These are phyloP conservation scores for Drosophila quinaria DNA, from an alignment of 2,888 invertebrate genomes.

Conservation along the genomic window DNA sequence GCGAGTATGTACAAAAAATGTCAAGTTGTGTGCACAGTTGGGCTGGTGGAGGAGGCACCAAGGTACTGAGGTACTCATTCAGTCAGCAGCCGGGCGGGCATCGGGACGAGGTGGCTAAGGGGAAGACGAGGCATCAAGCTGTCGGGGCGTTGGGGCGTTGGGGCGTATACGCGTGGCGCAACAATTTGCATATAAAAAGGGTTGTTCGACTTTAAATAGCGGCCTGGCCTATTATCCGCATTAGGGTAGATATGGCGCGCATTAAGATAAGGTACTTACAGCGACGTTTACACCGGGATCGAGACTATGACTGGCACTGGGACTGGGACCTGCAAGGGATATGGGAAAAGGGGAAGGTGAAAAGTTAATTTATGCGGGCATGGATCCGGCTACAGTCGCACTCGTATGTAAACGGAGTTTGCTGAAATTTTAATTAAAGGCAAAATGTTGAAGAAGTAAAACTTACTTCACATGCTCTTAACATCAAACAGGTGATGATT, in stretches of 20 bases:
- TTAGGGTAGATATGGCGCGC: slow-evolving; percentile 78
- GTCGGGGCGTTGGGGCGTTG: slow-evolving; percentile 49
- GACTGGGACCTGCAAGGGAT: neutral
- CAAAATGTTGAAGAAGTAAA: slow-evolving; percentile 60
- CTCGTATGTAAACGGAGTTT: slow-evolving; percentile 36
- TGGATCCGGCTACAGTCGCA: slow-evolving; percentile 32
- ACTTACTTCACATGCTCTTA: slow-evolving; percentile 22
- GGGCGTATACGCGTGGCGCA: slow-evolving; percentile 74
- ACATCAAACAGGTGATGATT: slow-evolving; percentile 39
- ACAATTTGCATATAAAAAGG: slow-evolving; percentile 83
- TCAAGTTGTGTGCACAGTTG: slow-evolving; percentile 66
- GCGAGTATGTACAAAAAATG: slow-evolving; percentile 68
- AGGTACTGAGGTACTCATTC: slow-evolving; percentile 26
- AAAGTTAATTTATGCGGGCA: slow-evolving; percentile 81
- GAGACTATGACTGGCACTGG: neutral
- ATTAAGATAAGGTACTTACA: slow-evolving; percentile 78
- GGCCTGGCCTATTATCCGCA: slow-evolving; percentile 79
- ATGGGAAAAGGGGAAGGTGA: slow-evolving; percentile 41
- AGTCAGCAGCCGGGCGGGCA: slow-evolving; percentile 23
- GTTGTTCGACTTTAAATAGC: slow-evolving; percentile 82
- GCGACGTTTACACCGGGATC: slow-evolving; percentile 59
- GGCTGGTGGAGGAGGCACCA: slow-evolving; percentile 16
- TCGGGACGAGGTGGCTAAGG: neutral
- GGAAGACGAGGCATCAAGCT: neutral
- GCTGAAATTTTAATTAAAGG: slow-evolving; percentile 80